Conservation (phyloP, 1,140 invertebrate species). For the Dryas iulia region DNA sequence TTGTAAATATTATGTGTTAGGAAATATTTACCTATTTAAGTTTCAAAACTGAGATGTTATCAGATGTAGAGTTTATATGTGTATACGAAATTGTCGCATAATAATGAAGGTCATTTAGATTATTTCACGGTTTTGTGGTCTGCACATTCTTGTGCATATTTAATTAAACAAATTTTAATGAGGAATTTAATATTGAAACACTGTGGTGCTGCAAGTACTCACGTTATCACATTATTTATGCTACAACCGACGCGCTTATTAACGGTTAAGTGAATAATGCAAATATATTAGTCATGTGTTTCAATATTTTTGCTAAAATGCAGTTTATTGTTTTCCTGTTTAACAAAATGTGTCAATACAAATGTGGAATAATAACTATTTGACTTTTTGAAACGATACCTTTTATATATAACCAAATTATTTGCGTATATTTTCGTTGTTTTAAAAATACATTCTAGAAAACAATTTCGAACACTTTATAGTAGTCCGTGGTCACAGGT, state of each 20-base stretch:
- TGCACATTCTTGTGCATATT: neutral
- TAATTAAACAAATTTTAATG: neutral
- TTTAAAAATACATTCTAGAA: too few relatives aligned
- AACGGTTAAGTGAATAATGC: constrained; percentile 4
- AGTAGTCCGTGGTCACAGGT: too few relatives aligned
- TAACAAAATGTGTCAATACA: neutral
- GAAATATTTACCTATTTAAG: too few relatives aligned
- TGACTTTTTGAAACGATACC: too few relatives aligned
- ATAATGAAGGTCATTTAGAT: neutral
- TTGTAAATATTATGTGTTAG: too few relatives aligned
- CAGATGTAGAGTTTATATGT: too few relatives aligned
- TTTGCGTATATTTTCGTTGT: too few relatives aligned
- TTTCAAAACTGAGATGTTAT: too few relatives aligned
- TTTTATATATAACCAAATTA: too few relatives aligned
- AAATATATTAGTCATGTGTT: constrained; percentile 5
- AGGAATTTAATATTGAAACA: neutral
- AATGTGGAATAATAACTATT: too few relatives aligned
- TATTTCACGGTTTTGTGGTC: neutral
- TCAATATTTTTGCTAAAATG: neutral
- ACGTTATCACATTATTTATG: neutral
- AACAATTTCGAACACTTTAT: too few relatives aligned
- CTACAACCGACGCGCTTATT: neutral
- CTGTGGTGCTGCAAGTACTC: neutral
- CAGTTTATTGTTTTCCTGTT: constrained; percentile 6
- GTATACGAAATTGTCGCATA: neutral